phyloP scores from a whole-genome alignment of 2,113 vertebrate species.

The Rana temporaria region DNA sequence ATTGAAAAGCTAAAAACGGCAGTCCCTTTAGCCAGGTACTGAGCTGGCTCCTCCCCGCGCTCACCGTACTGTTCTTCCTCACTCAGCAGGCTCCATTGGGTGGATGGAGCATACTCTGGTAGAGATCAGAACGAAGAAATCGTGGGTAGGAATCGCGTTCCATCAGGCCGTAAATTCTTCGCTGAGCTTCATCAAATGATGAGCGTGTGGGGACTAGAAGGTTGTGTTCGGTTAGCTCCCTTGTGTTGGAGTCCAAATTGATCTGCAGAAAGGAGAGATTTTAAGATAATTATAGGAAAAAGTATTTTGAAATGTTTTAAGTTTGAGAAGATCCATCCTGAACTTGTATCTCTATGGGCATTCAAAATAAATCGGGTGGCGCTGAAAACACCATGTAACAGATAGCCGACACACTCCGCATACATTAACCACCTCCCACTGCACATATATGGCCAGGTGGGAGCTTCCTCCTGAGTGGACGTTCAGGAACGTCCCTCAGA shows the following conservation, averaged over 20 bases:
- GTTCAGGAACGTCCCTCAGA: too few species aligned
- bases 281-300: too few species aligned
- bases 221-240: conserved; percentile 97
- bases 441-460: too few species aligned
- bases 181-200: conserved; percentile 93
- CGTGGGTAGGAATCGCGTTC: conserved; percentile 98
- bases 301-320: too few species aligned
- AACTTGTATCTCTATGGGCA: too few species aligned
- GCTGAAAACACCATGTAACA: too few species aligned
- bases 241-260: conserved; percentile 93
- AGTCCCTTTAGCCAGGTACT: neutral
- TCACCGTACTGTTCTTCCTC: neutral
- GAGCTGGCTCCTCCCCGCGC: neutral
- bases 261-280: conserved; percentile 75
- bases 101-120: conserved; percentile 62
- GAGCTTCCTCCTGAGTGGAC: too few species aligned
- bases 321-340: too few species aligned
- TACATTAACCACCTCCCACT: too few species aligned
- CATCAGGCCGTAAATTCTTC: conserved; percentile 97
- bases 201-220: conserved; percentile 88
- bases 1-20: neutral
- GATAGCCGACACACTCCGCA: too few species aligned
- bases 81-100: conserved; percentile 47
- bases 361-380: too few species aligned
- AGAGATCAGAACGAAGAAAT: conserved; percentile 96